A percentile compares a stretch with the other conserved stretches of the same genome.
Evolutionary conservation across 2,113 vertebrate genomes (phyloP).

Genomic region (Phyllostomus hastatus): DNA sequence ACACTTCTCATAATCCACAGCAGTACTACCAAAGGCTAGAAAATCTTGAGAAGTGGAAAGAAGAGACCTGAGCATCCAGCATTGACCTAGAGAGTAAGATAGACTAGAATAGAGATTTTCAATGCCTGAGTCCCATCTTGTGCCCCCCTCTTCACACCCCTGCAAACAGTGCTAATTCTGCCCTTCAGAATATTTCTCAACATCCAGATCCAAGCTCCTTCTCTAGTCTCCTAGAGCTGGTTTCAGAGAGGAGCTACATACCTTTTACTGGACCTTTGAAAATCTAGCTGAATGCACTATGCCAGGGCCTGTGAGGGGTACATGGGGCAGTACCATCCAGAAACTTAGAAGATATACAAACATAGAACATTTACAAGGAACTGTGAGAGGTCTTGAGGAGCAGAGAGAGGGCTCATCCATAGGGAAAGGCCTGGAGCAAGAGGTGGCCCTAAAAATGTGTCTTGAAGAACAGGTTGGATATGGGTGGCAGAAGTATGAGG

Average conservation of each 20-base stretch:
- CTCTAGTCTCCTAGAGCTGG: background rate
- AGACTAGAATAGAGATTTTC: too few relatives aligned
- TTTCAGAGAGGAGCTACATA: background rate
- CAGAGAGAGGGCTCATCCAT: background rate
- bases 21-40: background rate
- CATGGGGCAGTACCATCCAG: accelerated
- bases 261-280: background rate
- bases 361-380: background rate
- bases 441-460: background rate
- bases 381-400: background rate
- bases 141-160: accelerated
- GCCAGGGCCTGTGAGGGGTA: accelerated
- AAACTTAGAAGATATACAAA: background rate
- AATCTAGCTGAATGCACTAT: background rate
- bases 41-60: background rate
- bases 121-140: background rate
- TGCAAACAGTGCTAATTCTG: background rate
- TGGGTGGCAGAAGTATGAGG: background rate
- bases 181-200: background rate
- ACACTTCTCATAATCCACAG: background rate
- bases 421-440: too few relatives aligned
- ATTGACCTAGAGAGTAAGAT: background rate
- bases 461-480: background rate
- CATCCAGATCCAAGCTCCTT: background rate
- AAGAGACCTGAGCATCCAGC: background rate